Percentiles rank a stretch among this genome's conserved stretches.
These are phyloP conservation scores for Heliconius ismenius DNA, from an alignment of 2,888 invertebrate species.

Conservation along the genomic window DNA sequence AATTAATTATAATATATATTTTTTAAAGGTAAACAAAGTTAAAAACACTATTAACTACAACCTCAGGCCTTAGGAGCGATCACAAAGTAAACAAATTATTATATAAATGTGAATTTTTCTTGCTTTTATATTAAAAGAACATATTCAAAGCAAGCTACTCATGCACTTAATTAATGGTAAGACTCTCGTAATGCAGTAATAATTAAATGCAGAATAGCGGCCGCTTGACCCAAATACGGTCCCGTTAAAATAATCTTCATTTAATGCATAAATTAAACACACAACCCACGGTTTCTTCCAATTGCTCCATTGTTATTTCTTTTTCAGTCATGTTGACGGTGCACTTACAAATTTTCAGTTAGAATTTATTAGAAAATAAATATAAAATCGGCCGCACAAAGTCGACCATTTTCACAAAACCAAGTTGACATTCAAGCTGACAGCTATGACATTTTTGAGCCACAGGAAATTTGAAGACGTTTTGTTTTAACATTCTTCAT, in stretches of 20 bases:
- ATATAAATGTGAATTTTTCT: background rate
- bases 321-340: constrained; percentile 66
- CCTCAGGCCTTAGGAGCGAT: constrained; percentile 10
- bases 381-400: constrained; percentile 44
- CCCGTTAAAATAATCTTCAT: constrained; percentile 36
- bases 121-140: background rate
- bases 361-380: constrained; percentile 53
- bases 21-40: background rate
- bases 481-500: background rate
- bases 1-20: background rate
- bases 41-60: background rate
- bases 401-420: constrained; percentile 56
- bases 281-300: constrained; percentile 71
- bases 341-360: constrained; percentile 52
- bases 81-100: constrained; percentile 21
- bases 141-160: background rate
- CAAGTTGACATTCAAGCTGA: constrained; percentile 45
- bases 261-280: constrained; percentile 33
- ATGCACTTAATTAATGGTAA: constrained; percentile 22
- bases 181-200: constrained; percentile 28
- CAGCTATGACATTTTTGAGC: constrained; percentile 15
- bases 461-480: background rate
- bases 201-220: constrained; percentile 44
- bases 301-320: constrained; percentile 70
- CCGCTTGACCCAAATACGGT: constrained; percentile 47